These are phyloP conservation scores for Eurystomus glaucurus DNA, from an alignment of 2,797 vertebrate genomes.

Conservation along the genomic window DNA sequence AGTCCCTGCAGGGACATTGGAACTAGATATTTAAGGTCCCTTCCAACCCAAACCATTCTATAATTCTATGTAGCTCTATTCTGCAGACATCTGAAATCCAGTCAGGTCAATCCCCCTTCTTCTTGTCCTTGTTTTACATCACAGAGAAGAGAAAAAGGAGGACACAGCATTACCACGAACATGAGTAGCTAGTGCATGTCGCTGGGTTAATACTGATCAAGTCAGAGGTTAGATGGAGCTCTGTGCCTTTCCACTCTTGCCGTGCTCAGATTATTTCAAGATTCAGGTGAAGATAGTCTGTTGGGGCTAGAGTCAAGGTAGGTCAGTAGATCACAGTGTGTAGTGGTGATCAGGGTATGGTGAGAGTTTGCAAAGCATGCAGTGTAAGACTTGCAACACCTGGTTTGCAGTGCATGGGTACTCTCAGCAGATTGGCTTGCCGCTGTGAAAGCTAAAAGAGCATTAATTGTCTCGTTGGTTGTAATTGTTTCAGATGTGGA, in stretches of 20 bases:
- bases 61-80: not conserved
- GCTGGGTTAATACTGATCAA: not conserved
- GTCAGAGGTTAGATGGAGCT: not conserved
- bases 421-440: not conserved
- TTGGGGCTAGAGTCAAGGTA: not conserved
- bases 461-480: not conserved
- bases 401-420: not conserved
- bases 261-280: not conserved
- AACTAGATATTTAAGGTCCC: not conserved
- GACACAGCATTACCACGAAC: not conserved
- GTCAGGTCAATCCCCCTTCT: not conserved
- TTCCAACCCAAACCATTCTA: not conserved
- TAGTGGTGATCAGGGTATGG: not conserved
- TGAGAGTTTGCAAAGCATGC: not conserved
- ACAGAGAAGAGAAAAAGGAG: not conserved
- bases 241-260: not conserved
- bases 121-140: not conserved
- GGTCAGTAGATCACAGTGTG: not conserved
- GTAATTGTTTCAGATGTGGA: constrained; percentile 91
- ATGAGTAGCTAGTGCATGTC: not conserved
- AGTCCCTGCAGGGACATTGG: not conserved
- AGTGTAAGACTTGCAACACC: not conserved
- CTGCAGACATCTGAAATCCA: not conserved
- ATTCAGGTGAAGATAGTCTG: not conserved
- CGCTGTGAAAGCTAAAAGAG: not conserved